Percentiles rank a stretch among this genome's conserved stretches.
These are phyloP conservation scores for Epizoanthus scotinus DNA, from an alignment of 92 coral and sea anemone genomes.

Conservation along the genomic window DNA sequence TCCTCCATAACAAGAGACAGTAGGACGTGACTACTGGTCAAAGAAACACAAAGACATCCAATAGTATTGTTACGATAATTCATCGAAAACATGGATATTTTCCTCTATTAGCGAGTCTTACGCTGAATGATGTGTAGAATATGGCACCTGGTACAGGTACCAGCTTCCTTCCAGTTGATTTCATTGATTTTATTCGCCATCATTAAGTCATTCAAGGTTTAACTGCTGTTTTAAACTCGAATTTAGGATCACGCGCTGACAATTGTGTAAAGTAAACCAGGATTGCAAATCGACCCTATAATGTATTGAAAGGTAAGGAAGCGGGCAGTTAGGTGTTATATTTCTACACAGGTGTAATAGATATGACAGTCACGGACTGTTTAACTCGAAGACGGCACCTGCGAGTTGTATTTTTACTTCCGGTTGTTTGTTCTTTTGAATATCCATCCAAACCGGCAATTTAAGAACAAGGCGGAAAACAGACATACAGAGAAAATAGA, in stretches of 20 bases:
- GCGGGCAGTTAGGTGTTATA: background rate
- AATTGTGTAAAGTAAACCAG: background rate
- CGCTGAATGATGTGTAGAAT: constrained; percentile 17
- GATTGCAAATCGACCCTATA: background rate
- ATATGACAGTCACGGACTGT: background rate
- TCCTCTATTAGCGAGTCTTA: constrained; percentile 40
- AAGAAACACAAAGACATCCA: constrained; percentile 17
- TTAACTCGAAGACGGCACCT: constrained; percentile 1
- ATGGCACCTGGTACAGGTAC: constrained; percentile 41
- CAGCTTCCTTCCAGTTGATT: constrained; percentile 35
- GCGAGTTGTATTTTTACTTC: constrained; percentile 10
- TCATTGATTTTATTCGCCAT: constrained; percentile 24
- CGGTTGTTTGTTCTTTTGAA: constrained; percentile 20
- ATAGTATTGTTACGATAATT: background rate
- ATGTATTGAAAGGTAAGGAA: background rate
- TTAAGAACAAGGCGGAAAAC: background rate
- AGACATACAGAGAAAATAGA: background rate
- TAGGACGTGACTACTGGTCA: constrained; percentile 11
- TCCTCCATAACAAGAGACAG: background rate
- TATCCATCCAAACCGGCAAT: background rate
- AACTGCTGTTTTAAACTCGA: background rate
- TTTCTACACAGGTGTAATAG: background rate
- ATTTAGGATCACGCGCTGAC: too few relatives aligned
- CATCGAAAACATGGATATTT: constrained; percentile 18
- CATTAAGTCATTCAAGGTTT: constrained; percentile 23